Base-by-base conservation (phyloP, 37 sponge, comb jelly and placozoan species). In the Theonella swinhoei region DNA sequence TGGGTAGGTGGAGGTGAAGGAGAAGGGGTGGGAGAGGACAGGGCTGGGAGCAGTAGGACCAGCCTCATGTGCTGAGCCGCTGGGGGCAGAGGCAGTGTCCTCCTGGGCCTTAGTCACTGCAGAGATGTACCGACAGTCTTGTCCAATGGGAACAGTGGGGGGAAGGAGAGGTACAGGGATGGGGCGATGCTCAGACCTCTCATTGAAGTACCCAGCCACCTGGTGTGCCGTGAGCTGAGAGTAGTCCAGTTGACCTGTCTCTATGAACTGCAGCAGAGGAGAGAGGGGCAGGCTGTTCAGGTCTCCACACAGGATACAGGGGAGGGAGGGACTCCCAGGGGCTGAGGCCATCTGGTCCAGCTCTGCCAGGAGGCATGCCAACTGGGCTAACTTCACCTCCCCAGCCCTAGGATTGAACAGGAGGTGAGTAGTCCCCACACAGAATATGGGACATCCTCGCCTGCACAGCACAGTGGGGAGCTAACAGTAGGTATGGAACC, bases 391-490 rank as follows among this genome's bases (percentile, higher is more conserved):
- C 63, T 99, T 99, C 4, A 99, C 85, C 19, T 99, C 99, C 2
- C 99, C 99, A 28, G 97, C 92, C 67, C 93, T 95, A 1, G 97
- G 96, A 71, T 96, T 99, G 89, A 80, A 99, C 41, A 99, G 88
- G 11, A 99, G 82, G 76, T 99, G 99, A 28, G 99, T 96, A 61
- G 88, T 96, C 1, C 95, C 99, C 32, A 99, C 83, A 74, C 95
- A 96, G 54, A 96, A 85, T 61, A 42, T 42, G 26, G 54, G 11
- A 14, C 33, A 39, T 70, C 77, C 33, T 72, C 68, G 61, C 58
- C 71, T 22, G 8, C n/a, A 8, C 68, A 66, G 7, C 28, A 19
- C 19, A 19, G 17, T 19, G 19, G 19, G 11, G 60, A 20, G 11
- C 19, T 58, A 20, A 19, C 60, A 58, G 19, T 11, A 58, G 11